Conservation (phyloP, 92 coral and sea anemone genomes). For the Parazoanthus darwini region DNA sequence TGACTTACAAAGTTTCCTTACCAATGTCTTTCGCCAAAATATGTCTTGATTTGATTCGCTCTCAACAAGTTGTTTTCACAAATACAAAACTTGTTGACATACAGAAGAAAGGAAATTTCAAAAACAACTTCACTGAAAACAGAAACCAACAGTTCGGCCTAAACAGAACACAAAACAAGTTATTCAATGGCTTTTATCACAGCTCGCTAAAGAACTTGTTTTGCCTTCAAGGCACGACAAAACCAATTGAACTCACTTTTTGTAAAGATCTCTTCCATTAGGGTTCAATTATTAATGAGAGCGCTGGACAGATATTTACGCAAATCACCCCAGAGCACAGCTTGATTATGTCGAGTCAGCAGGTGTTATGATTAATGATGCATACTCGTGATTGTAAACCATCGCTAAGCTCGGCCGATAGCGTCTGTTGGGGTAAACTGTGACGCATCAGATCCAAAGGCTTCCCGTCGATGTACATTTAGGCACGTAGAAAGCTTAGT, state of each 20-base stretch:
- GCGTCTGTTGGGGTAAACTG: neutral
- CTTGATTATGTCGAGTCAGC: constrained; percentile 21
- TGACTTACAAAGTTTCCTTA: neutral
- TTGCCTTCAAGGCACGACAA: constrained; percentile 12
- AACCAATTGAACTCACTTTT: neutral
- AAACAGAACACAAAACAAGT: neutral
- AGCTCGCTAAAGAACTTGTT: neutral
- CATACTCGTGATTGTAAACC: neutral
- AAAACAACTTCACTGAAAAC: neutral
- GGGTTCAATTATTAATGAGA: constrained; percentile 1
- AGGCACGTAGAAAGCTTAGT: neutral
- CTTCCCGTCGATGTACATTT: neutral
- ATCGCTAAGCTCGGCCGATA: neutral
- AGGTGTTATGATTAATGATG: constrained; percentile 35
- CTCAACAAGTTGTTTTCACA: neutral
- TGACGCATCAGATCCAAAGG: constrained; percentile 6
- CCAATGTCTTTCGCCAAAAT: neutral
- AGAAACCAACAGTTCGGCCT: neutral
- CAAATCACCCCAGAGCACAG: constrained; percentile 1
- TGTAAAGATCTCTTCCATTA: constrained; percentile 1
- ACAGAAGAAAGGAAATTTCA: neutral
- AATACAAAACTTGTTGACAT: neutral
- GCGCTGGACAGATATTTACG: constrained; percentile 1
- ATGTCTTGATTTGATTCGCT: neutral
- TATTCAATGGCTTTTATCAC: neutral